Evolutionary conservation across 1,140 invertebrate genomes (phyloP).

Genomic region (Heliconius himera): DNA sequence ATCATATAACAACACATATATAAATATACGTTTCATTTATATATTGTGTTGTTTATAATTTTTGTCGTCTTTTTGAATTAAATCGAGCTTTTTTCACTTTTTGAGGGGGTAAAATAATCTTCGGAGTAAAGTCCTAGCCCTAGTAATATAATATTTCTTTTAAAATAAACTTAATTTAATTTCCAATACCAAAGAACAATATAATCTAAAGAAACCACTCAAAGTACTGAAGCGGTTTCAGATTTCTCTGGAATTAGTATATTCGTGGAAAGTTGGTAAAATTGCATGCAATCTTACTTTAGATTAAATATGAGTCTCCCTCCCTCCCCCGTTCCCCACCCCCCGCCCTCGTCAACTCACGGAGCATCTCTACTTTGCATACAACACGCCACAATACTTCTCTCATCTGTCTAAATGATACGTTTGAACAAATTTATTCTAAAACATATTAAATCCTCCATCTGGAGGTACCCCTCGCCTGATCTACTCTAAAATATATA

Average conservation of each 20-base stretch:
- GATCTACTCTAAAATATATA: neutral
- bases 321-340: no score
- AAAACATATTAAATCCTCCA: neutral
- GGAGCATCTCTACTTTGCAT: neutral
- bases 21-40: no score
- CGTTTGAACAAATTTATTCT: neutral
- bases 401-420: neutral
- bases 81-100: no score
- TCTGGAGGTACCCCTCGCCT: neutral
- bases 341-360: no score
- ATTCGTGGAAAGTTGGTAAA: neutral
- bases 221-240: neutral
- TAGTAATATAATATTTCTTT: neutral
- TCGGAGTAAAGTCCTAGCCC: neutral
- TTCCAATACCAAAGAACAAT: neutral
- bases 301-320: neutral
- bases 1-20: no score
- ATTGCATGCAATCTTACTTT: conserved; percentile 3
- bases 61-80: neutral
- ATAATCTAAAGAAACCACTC: neutral
- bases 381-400: conserved; percentile 4
- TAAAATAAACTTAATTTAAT: neutral
- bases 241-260: neutral
- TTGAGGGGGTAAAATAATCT: neutral
- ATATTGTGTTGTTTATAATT: neutral